These are phyloP conservation scores for Tinea trinotella DNA, from an alignment of 2,888 invertebrate genomes.

Conservation along the genomic window DNA sequence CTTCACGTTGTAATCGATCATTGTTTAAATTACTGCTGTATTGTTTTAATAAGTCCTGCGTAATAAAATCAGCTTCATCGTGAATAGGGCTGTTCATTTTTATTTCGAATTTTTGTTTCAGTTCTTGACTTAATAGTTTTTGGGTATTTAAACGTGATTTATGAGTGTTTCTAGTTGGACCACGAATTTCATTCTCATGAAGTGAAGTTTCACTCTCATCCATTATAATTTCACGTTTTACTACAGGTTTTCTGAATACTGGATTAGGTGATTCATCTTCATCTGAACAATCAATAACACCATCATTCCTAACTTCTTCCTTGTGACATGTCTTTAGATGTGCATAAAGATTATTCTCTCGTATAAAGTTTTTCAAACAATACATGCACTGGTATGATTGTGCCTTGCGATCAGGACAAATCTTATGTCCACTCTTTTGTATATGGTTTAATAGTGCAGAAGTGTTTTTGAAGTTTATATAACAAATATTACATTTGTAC, in stretches of 20 bases:
- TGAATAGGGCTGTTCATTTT: background rate
- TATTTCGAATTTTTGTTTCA: constrained; percentile 22
- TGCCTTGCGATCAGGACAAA: constrained; percentile 50
- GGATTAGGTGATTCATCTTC: constrained; percentile 42
- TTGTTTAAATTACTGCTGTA: background rate
- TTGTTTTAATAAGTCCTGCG: background rate
- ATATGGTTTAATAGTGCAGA: constrained; percentile 60
- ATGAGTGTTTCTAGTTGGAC: constrained; percentile 65
- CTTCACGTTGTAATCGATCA: background rate
- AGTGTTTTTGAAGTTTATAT: constrained; percentile 59
- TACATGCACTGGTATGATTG: constrained; percentile 77
- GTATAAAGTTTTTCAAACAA: constrained; percentile 80
- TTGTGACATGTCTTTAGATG: constrained; percentile 79
- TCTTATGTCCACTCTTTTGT: constrained; percentile 71
- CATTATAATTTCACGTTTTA: constrained; percentile 39
- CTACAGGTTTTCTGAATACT: constrained; percentile 39
- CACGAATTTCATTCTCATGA: constrained; percentile 46
- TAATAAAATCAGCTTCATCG: background rate
- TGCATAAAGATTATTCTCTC: constrained; percentile 78
- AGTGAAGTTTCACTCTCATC: too few relatives aligned
- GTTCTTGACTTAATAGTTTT: constrained; percentile 54
- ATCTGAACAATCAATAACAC: constrained; percentile 72
- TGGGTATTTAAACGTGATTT: too few relatives aligned
- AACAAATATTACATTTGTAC: constrained; percentile 71
- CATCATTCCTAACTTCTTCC: constrained; percentile 75